Conservation (phyloP, 2,113 vertebrate species). For the Phylloscopus whistleri region DNA sequence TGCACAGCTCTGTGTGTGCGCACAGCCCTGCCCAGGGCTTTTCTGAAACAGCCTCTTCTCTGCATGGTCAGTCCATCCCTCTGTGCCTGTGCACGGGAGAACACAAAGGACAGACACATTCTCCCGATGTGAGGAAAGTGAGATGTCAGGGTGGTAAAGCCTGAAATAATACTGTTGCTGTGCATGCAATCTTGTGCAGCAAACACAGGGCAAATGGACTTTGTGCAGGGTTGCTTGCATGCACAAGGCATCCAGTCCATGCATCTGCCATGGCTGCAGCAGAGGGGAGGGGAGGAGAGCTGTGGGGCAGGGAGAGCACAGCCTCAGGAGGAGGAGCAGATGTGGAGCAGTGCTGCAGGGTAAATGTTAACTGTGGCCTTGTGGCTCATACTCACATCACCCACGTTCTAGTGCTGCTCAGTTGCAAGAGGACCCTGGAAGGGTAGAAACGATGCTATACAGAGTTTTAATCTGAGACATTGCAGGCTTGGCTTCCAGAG, state of each 20-base stretch:
- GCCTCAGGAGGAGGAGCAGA: background rate
- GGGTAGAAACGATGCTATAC: fast-evolving
- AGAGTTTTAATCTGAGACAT: background rate
- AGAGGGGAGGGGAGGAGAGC: background rate
- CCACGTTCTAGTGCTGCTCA: background rate
- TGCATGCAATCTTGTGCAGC: background rate
- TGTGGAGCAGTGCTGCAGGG: background rate
- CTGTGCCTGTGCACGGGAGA: background rate
- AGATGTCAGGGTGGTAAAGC: background rate
- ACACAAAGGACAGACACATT: background rate
- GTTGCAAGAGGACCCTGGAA: background rate
- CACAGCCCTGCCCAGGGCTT: background rate
- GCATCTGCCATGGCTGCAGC: background rate
- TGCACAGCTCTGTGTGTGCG: background rate
- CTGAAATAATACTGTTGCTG: background rate
- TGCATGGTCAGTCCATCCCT: fast-evolving
- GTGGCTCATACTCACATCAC: fast-evolving
- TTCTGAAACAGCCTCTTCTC: background rate
- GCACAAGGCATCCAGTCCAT: background rate
- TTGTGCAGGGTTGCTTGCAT: background rate
- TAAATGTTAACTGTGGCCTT: background rate
- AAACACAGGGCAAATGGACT: background rate
- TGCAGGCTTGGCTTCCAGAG: background rate
- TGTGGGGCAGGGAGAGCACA: background rate
- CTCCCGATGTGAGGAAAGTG: background rate